A percentile compares a stretch with the other conserved stretches of the same genome.
phyloP scores from a whole-genome alignment of 2,888 invertebrate species.

The Calliopum simillimum region DNA sequence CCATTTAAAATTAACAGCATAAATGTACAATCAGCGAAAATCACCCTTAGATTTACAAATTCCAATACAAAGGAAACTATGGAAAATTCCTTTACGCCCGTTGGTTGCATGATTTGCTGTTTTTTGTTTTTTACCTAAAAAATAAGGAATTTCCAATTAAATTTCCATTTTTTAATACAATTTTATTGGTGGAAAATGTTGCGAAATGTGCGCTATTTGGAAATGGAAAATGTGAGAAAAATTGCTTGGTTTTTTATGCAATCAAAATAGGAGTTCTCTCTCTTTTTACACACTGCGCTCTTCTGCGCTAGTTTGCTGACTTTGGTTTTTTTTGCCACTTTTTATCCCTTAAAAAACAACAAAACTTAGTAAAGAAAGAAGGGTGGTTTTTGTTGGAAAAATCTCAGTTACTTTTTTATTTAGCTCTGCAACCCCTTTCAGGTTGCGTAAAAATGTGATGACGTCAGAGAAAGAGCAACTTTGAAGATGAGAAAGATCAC shows the following conservation, averaged over 20 bases:
- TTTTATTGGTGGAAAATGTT: constrained; percentile 59
- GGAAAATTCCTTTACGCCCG: constrained; percentile 56
- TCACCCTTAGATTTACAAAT: not conserved
- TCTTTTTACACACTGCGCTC: not conserved
- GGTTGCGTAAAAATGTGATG: no score
- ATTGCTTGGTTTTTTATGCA: not conserved
- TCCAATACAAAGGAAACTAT: constrained; percentile 34
- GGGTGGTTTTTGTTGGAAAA: no score
- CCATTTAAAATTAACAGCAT: no score
- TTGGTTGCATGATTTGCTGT: constrained; percentile 45
- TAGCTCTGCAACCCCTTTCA: no score
- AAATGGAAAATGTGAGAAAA: constrained; percentile 42
- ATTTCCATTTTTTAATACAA: constrained; percentile 58
- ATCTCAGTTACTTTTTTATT: no score
- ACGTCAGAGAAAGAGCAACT: no score
- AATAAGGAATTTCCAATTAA: constrained; percentile 54
- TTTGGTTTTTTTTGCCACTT: not conserved
- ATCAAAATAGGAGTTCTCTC: not conserved
- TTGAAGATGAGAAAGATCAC: no score
- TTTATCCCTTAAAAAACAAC: not conserved
- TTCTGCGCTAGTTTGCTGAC: not conserved
- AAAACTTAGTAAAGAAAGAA: no score
- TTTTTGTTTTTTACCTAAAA: constrained; percentile 57
- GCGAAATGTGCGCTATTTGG: constrained; percentile 34
- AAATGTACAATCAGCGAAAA: not conserved